Base-by-base conservation (phyloP, 2,888 invertebrate genomes). In the Lasioglossum zephyrum region DNA sequence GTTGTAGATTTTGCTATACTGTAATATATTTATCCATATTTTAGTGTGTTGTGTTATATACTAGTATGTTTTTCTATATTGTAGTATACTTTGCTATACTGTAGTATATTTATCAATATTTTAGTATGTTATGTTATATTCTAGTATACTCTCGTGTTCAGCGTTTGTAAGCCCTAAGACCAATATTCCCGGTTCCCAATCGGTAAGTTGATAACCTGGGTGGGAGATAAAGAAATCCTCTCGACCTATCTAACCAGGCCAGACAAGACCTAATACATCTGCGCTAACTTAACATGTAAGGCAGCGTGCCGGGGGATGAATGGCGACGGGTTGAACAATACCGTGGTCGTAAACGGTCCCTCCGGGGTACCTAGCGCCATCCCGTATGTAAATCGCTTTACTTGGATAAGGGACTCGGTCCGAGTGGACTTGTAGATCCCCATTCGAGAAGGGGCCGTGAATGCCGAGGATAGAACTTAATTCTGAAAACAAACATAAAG, bases 291-390 rank as follows among this genome's bases (percentile, higher is more conserved):
- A 69, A 69, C 69, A 69, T 69, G 69, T 69, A 39, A 69, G 69
- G 69, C 69, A 69, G 69, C 69, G 22, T 69, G 69, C 69, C 41
- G 39, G 36, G 69, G 69, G 69, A 69, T 69, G 69, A 69, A 69
- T 69, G 41, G 69, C 69, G 69, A 69, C 69, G 39, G 69, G 69
- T 39, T 69, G 69, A 69, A 69, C 69, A 69, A 69, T 69, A 69
- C 69, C 69, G 69, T 69, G 69, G 69, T 69, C 69, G 69, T 69
- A 69, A 69, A 69, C 69, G 69, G 69, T 69, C 69, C 69, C 69
- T 69, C 39, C 69, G 69, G 69, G 69, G 69, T 41, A 69, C 69
- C 69, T 69, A 69, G 69, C 69, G 11, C 69, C 69, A 69, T 69
- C 69, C 39, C 69, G 69, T 69, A 69, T 69, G 69, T 69, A 69